Conservation (phyloP, 2,888 invertebrate species). For the Dryobotodes eremita region DNA sequence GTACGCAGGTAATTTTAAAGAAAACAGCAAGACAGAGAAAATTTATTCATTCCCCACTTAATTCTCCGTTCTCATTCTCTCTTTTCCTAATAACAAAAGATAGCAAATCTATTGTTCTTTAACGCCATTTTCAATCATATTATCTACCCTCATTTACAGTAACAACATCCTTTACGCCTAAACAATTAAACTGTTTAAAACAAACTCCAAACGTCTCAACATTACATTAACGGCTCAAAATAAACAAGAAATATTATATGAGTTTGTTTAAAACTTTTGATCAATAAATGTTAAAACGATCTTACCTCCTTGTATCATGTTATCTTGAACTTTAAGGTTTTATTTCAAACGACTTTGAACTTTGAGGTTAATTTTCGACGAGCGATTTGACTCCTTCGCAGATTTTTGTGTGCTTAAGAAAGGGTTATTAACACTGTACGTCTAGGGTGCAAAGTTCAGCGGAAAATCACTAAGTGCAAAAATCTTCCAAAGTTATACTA, state of each 20-base stretch:
- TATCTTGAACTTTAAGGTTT: constrained; percentile 31
- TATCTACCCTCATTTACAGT: constrained; percentile 25
- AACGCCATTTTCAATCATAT: not conserved
- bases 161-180: constrained; percentile 25
- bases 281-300: constrained; percentile 24
- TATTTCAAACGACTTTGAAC: constrained; percentile 21
- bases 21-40: not conserved
- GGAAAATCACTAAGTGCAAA: not conserved
- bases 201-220: constrained; percentile 29
- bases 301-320: constrained; percentile 8
- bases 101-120: not conserved
- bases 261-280: constrained; percentile 29
- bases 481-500: not conserved
- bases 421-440: not conserved
- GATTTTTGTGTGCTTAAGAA: not conserved
- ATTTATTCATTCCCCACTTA: not conserved
- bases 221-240: constrained; percentile 38
- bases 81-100: not conserved
- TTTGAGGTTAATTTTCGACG: constrained; percentile 6
- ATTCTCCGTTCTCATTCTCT: not conserved
- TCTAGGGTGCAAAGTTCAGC: not conserved
- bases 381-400: not conserved
- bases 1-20: not conserved
- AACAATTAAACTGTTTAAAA: constrained; percentile 41
- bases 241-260: constrained; percentile 31